These are phyloP conservation scores for Hirtodrosophila confusa DNA, from an alignment of 2,888 invertebrate genomes.

Conservation along the genomic window DNA sequence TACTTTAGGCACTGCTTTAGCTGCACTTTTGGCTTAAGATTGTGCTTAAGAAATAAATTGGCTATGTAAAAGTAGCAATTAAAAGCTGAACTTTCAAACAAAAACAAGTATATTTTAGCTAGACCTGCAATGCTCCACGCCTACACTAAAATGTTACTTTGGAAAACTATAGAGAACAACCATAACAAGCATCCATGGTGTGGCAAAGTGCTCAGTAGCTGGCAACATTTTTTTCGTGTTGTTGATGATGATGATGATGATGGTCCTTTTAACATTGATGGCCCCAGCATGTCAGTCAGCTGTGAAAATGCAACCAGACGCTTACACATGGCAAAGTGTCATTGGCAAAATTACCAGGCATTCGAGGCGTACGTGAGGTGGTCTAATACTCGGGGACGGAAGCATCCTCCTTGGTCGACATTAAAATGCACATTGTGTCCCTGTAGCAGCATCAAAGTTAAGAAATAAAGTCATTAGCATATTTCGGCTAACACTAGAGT, in stretches of 20 bases:
- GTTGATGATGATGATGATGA: conserved; percentile 30
- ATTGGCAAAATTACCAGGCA: conserved; percentile 53
- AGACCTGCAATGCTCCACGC: too few relatives aligned
- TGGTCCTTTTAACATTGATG: conserved; percentile 49
- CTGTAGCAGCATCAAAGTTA: conserved; percentile 52
- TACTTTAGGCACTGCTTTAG: too few relatives aligned
- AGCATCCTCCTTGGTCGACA: conserved; percentile 57
- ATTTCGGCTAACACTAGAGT: conserved; percentile 60
- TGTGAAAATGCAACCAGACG: conserved; percentile 47
- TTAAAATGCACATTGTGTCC: conserved; percentile 75
- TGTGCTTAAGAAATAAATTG: too few relatives aligned
- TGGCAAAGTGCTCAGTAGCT: conserved; percentile 37
- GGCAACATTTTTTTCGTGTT: conserved; percentile 36
- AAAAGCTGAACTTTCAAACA: too few relatives aligned
- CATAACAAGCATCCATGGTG: conserved; percentile 26
- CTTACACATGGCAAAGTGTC: conserved; percentile 59
- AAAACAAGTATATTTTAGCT: too few relatives aligned
- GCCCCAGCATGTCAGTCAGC: conserved; percentile 51
- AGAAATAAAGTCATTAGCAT: conserved; percentile 76
- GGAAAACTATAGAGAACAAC: neutral
- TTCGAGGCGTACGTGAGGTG: conserved; percentile 40
- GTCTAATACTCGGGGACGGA: conserved; percentile 10
- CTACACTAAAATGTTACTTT: neutral
- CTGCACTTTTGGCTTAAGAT: too few relatives aligned
- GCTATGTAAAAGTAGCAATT: too few relatives aligned